Base-by-base conservation (phyloP, 2,797 vertebrate species). In the Artibeus jamaicensis region DNA sequence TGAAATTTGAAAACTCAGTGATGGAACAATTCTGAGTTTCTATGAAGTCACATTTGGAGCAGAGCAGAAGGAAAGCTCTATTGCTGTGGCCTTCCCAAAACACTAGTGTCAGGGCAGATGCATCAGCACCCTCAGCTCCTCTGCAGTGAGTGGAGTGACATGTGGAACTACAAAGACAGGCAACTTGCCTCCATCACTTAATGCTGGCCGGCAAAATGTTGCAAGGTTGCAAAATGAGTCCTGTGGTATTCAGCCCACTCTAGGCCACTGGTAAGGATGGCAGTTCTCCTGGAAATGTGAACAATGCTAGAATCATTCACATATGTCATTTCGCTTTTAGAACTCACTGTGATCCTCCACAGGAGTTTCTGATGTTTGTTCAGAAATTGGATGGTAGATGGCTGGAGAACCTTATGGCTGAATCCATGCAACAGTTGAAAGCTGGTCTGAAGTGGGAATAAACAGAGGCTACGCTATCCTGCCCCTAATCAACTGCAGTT, bases 151-250 rank as follows among this genome's bases (percentile, higher is more conserved):
- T 14, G 4, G 42, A 50, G n/a, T 81, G 94, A 46, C 39, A 3
- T 9, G 24, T 46, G 16, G 78, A 39, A 37, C 68, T 88, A 82
- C 44, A 50, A 48, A 78, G 37, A 67, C 48, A 62, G 85, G 29
- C 32, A 53, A 32, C 71, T 67, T 8, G 4, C 91, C 76, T 79
- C 74, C 7, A 59, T 55, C 15, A 32, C 34, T 93, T 71, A 77
- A 0, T 48, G 42, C 92, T 65, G 37, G 37, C 77, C 62, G 67
- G 62, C 48, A 86, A 42, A 79, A 73, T 65, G 89, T 53, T 78
- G n/a, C 78, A 74, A 79, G 84, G 22, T 82, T 86, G 68, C 74
- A 91, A 65, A 95, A 78, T 4, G 68, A 95, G 42, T 74, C 68
- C 87, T 71, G n/a, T 14, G 14, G n/a, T 86, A 15, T 39, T 92